Conservation (phyloP, 1,140 invertebrate species). For the Glomeris maerens region DNA sequence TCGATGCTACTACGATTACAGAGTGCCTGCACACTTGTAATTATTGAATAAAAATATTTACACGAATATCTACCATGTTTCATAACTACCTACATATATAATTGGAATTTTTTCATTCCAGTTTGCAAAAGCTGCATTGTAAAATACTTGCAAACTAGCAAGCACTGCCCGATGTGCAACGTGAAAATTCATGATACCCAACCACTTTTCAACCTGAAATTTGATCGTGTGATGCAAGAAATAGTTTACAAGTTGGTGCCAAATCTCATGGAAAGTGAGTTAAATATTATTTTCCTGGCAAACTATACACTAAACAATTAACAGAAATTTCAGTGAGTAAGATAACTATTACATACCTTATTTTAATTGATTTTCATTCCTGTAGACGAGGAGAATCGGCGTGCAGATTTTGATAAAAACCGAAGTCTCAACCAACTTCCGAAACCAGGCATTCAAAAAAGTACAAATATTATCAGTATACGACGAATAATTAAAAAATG, state of each 20-base stretch:
- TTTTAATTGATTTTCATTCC: conserved; percentile 11
- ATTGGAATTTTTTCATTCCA: conserved; percentile 30
- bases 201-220: conserved; percentile 33
- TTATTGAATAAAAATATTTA: too few species aligned
- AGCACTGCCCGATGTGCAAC: conserved; percentile 36
- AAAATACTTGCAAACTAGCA: conserved; percentile 36
- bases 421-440: conserved; percentile 24
- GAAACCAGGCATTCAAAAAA: too few species aligned
- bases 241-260: conserved; percentile 39
- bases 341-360: not conserved
- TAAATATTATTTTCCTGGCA: too few species aligned
- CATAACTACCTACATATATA: too few species aligned
- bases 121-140: conserved; percentile 40
- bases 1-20: conserved; percentile 92
- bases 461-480: too few species aligned
- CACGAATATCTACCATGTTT: too few species aligned
- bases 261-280: conserved; percentile 30
- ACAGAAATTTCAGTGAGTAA: conserved; percentile 3
- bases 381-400: conserved; percentile 28
- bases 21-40: conserved; percentile 95
- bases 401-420: conserved; percentile 28
- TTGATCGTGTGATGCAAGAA: conserved; percentile 38
- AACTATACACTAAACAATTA: too few species aligned
- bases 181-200: conserved; percentile 38
- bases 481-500: too few species aligned